A percentile compares a stretch with the other conserved stretches of the same genome.
phyloP scores from a whole-genome alignment of 1,140 invertebrate genomes.

The Ceratosolen fusciceps region DNA sequence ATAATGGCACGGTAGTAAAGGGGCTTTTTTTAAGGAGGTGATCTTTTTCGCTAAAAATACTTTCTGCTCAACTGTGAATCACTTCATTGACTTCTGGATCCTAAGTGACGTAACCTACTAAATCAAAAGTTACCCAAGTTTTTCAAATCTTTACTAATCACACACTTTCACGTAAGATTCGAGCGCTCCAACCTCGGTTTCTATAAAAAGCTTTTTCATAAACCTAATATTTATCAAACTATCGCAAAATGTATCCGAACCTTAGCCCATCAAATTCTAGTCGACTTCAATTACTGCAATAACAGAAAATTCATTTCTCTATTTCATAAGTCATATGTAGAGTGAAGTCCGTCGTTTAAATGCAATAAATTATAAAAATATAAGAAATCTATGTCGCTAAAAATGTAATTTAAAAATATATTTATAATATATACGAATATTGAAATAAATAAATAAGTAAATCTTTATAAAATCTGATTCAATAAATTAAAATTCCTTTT shows the following conservation, averaged over 20 bases:
- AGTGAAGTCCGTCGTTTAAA: neutral
- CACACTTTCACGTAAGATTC: neutral
- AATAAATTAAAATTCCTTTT: too few species aligned
- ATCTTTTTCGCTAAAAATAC: slow-evolving; percentile 41
- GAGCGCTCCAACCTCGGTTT: neutral
- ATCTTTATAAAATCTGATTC: too few species aligned
- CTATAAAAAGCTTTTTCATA: neutral
- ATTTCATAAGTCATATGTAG: too few species aligned
- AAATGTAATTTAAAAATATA: too few species aligned
- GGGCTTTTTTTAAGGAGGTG: slow-evolving; percentile 27
- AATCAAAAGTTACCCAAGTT: slow-evolving; percentile 16
- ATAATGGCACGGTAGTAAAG: neutral
- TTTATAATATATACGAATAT: too few species aligned
- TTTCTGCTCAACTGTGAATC: neutral
- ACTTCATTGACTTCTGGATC: slow-evolving; percentile 21
- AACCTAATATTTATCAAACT: too few species aligned
- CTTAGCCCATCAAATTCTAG: too few species aligned
- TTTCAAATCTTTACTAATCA: slow-evolving; percentile 9
- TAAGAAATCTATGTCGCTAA: too few species aligned
- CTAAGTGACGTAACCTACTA: slow-evolving; percentile 18
- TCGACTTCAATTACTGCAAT: too few species aligned
- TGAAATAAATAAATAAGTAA: too few species aligned
- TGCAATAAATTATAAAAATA: too few species aligned
- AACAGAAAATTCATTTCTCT: neutral
- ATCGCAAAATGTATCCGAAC: too few species aligned